phyloP scores from a whole-genome alignment of 2,888 invertebrate genomes.

The Baccha elongata region DNA sequence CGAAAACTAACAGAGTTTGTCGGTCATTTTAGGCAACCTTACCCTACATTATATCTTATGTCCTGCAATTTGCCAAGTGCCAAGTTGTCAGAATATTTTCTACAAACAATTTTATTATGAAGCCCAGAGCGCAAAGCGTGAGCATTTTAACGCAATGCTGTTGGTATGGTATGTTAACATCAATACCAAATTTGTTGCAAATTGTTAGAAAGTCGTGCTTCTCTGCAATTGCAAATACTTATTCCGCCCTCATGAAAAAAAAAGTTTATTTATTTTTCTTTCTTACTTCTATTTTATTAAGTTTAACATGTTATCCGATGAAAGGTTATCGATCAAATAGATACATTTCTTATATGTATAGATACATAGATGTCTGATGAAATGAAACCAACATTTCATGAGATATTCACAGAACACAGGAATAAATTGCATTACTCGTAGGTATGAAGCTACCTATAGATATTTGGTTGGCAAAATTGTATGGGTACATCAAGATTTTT shows the following conservation, averaged over 20 bases:
- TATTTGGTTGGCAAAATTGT: background rate
- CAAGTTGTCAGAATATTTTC: background rate
- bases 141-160: background rate
- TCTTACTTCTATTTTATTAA: too few relatives aligned
- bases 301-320: too few relatives aligned
- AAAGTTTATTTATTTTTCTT: too few relatives aligned
- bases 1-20: too few relatives aligned
- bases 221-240: slow-evolving; percentile 14
- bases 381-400: background rate
- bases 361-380: background rate
- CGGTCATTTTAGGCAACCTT: too few relatives aligned
- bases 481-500: background rate
- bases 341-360: too few relatives aligned
- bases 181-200: slow-evolving; percentile 9
- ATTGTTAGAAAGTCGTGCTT: slow-evolving; percentile 2
- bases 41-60: too few relatives aligned
- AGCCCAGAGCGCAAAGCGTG: background rate
- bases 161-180: background rate
- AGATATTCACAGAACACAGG: too few relatives aligned
- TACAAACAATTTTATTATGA: background rate
- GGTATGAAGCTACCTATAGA: too few relatives aligned
- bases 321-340: too few relatives aligned
- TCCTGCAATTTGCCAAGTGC: too few relatives aligned
- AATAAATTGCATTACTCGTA: too few relatives aligned
- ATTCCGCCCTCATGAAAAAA: background rate